A percentile compares a stretch with the other conserved stretches of the same genome.
phyloP scores from a whole-genome alignment of 2,113 vertebrate genomes.

The Oophaga pumilio region DNA sequence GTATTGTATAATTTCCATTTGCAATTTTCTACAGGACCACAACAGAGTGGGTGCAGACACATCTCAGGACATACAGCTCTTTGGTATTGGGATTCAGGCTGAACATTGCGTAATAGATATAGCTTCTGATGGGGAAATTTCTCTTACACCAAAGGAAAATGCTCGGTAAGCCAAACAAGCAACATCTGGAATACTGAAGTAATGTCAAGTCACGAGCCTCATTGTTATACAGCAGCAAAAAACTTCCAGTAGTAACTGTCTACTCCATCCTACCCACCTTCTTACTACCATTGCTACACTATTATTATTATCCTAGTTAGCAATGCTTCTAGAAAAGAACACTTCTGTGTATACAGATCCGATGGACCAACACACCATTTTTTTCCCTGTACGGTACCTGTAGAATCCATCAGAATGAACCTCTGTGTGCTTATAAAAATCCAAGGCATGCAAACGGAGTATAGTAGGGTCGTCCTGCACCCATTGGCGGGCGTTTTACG shows the following conservation, averaged over 20 bases:
- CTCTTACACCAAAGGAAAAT: slow-evolving; percentile 85
- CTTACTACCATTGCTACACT: background rate
- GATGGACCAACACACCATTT: background rate
- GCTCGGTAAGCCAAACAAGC: slow-evolving; percentile 79
- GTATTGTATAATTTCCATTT: background rate
- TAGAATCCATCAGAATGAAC: background rate
- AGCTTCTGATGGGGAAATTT: slow-evolving; percentile 85
- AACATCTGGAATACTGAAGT: background rate
- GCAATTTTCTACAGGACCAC: slow-evolving; percentile 78
- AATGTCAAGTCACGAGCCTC: background rate
- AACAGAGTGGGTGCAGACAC: slow-evolving; percentile 92
- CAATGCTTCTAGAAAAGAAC: background rate
- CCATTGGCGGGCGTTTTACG: background rate
- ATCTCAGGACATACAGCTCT: slow-evolving; percentile 98
- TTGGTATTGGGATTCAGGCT: slow-evolving; percentile 93
- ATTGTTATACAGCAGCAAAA: background rate
- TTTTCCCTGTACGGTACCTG: background rate
- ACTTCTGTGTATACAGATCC: no score
- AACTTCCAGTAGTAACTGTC: background rate
- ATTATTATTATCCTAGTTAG: background rate
- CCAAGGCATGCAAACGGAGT: background rate
- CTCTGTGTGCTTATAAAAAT: background rate
- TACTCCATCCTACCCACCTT: background rate
- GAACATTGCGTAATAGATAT: slow-evolving; percentile 93
- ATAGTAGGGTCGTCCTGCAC: background rate